Base-by-base conservation (phyloP, 1,140 invertebrate genomes). In the Vollenhovia emeryi region DNA sequence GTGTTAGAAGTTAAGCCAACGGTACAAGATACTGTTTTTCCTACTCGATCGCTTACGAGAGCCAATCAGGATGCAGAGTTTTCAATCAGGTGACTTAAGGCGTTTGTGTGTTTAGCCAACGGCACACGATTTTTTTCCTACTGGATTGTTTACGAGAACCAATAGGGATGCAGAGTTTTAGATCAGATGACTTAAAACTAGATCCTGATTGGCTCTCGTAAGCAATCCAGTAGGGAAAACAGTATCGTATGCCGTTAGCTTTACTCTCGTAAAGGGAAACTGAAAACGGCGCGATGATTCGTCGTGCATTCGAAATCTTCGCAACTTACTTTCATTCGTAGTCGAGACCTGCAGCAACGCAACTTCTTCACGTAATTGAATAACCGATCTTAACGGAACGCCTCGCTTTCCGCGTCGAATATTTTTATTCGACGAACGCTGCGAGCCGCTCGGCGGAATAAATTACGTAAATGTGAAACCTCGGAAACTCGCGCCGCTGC, bases 311-410 rank as follows among this genome's bases (percentile, higher is more conserved):
- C 50, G 18, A 15, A 11, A 27, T 33, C 43, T 7, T 73, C 40
- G 40, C 43, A 15, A 52, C n/a, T 57, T 71, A 71, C 36, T 80
- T 50, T 43, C 36, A 4, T 15, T n/a, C 64, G 2, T 11, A 66
- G 13, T 45, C 57, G 18, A 82, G 59, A 40, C 11, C 13, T 27
- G 66, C 50, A 48, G 13, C 8, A 30, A 27, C 24, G 60, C 30
- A 48, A 55, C 11, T 71, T 15, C 11, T 21, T 57, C 57, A 50
- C 50, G 50, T 57, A 71, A 82, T 57, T 69, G 78, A 82, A 82
- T 71, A 43, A 57, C 15, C 21, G 66, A 71, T 80, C 40, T 43
- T 62, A 80, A 21, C 36, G 1, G 45, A n/a, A 40, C 18, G 7
- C 13, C 18, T 8, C 36, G 50, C 4, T n/a, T 18, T 33, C 4